Evolutionary conservation across 2,888 invertebrate genomes (phyloP).

Genomic region (Meiosimyza platycephala): DNA sequence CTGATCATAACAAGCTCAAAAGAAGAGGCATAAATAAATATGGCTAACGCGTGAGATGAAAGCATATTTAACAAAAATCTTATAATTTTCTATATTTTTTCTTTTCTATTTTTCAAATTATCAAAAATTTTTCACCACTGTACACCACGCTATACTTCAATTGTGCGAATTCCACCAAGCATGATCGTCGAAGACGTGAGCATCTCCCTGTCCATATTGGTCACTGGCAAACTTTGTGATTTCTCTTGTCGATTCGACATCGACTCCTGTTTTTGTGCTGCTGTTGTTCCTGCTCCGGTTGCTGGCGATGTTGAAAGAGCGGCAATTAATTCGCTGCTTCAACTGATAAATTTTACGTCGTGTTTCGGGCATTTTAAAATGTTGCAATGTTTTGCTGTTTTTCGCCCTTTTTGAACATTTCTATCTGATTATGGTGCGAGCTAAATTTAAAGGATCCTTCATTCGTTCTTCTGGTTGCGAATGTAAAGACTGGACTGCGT

Average conservation of each 20-base stretch:
- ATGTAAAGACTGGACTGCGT: background rate
- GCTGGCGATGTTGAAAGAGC: constrained; percentile 29
- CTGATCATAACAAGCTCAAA: no score
- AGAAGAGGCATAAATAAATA: no score
- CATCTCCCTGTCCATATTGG: constrained; percentile 27
- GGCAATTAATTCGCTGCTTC: constrained; percentile 45
- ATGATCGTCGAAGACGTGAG: constrained; percentile 15
- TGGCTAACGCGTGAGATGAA: no score
- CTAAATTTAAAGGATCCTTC: constrained; percentile 16
- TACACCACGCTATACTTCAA: no score
- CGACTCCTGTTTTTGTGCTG: constrained; percentile 12
- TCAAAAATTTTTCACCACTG: no score
- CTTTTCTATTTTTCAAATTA: no score
- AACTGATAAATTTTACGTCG: constrained; percentile 44
- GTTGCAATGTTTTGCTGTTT: constrained; percentile 38
- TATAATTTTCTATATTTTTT: no score
- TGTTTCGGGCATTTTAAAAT: constrained; percentile 44
- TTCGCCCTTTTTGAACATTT: constrained; percentile 44
- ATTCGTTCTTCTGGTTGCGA: constrained; percentile 8
- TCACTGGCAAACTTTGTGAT: constrained; percentile 18
- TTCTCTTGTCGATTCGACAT: constrained; percentile 25
- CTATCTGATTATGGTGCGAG: constrained; percentile 43
- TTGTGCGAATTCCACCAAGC: constrained; percentile 7
- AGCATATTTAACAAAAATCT: no score
- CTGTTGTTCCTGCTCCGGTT: constrained; percentile 10